Evolutionary conservation across 1,140 invertebrate genomes (phyloP).

Genomic region (Riptortus pedestris): DNA sequence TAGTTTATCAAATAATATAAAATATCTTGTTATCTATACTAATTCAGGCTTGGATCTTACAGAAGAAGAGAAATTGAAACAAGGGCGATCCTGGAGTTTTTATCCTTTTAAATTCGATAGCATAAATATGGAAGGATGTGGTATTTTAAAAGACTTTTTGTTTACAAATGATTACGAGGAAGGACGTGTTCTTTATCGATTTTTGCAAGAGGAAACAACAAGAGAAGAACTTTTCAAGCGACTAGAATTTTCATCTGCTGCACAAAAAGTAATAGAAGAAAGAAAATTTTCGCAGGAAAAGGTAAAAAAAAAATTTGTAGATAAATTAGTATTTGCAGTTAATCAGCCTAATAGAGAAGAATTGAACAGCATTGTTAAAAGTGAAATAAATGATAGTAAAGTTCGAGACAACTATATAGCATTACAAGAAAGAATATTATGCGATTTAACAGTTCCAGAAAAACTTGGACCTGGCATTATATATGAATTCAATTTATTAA

Average conservation of each 20-base stretch:
- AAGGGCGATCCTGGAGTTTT: neutral
- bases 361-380: neutral
- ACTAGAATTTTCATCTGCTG: neutral
- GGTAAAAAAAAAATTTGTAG: neutral
- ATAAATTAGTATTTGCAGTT: neutral
- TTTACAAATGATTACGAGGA: neutral
- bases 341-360: neutral
- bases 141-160: neutral
- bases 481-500: neutral
- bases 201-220: neutral
- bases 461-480: neutral
- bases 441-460: neutral
- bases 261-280: neutral
- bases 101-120: neutral
- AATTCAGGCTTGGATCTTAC: neutral
- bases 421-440: neutral
- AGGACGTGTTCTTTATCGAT: neutral
- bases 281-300: neutral
- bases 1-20: neutral
- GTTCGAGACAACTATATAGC: neutral
- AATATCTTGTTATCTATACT: neutral
- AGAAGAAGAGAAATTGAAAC: neutral
- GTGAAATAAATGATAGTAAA: neutral
- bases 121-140: neutral
- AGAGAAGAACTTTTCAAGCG: neutral